phyloP scores from a whole-genome alignment of 2,888 invertebrate genomes.

The Sphaeridia pumilis region DNA sequence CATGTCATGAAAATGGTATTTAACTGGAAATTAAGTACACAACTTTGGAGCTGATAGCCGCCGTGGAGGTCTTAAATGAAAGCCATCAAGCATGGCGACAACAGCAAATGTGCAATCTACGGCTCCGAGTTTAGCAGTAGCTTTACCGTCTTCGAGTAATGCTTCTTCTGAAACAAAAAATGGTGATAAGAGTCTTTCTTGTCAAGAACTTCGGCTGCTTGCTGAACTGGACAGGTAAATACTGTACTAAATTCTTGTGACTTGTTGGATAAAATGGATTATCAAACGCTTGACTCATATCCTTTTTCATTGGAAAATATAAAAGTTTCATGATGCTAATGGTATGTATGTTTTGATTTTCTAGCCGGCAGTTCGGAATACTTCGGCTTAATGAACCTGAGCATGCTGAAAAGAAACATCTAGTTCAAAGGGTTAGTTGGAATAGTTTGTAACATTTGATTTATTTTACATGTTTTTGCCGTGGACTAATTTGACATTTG shows the following conservation, averaged over 20 bases:
- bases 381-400: slow-evolving; percentile 67
- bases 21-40: no score
- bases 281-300: no score
- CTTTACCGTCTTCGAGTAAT: background rate
- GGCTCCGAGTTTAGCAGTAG: background rate
- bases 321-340: no score
- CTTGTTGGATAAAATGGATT: background rate
- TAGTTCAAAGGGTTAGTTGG: slow-evolving; percentile 58
- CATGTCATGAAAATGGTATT: no score
- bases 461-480: background rate
- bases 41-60: no score
- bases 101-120: background rate
- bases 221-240: slow-evolving; percentile 80
- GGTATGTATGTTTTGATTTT: background rate
- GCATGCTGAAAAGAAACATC: slow-evolving; percentile 64
- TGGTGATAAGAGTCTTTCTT: slow-evolving; percentile 54
- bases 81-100: no score
- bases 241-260: slow-evolving; percentile 8
- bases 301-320: no score
- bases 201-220: slow-evolving; percentile 71
- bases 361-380: slow-evolving; percentile 86
- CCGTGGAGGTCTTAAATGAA: no score
- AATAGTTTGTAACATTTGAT: slow-evolving; percentile 8
- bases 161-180: background rate
- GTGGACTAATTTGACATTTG: background rate